A percentile compares a stretch with the other conserved stretches of the same genome.
phyloP scores from a whole-genome alignment of 37 sponge, comb jelly and placozoan genomes.

The Diacarnus erythraeanus region DNA sequence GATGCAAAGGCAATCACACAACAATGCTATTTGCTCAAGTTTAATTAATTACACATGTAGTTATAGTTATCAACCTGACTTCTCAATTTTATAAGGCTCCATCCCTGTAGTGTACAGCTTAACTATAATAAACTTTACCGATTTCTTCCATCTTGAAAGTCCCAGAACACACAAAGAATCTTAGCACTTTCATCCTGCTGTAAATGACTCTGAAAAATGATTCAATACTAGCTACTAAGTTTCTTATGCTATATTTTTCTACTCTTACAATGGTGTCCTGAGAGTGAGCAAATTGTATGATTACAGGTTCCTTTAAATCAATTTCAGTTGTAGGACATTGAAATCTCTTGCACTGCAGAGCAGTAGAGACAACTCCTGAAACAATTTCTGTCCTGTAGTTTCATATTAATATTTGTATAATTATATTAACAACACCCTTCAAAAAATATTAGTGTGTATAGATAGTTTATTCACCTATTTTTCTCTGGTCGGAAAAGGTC shows the following conservation, averaged over 20 bases:
- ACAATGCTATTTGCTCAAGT: too few relatives aligned
- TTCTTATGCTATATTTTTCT: too few relatives aligned
- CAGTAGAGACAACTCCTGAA: background rate
- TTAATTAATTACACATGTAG: too few relatives aligned
- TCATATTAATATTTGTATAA: too few relatives aligned
- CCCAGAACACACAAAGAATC: conserved; percentile 8
- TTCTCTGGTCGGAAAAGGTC: background rate
- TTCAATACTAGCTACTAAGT: too few relatives aligned
- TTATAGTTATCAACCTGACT: too few relatives aligned
- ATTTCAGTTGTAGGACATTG: background rate
- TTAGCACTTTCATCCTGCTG: too few relatives aligned
- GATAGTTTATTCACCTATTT: background rate
- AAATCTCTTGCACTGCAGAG: background rate
- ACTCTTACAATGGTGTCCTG: background rate
- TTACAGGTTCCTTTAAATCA: background rate
- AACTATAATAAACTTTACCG: too few relatives aligned
- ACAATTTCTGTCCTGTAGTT: background rate
- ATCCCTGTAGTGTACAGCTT: too few relatives aligned
- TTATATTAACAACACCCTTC: background rate
- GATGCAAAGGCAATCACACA: background rate
- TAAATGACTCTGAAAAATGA: too few relatives aligned
- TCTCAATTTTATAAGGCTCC: too few relatives aligned
- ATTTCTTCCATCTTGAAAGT: background rate
- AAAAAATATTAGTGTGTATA: too few relatives aligned
- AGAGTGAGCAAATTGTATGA: background rate